Evolutionary conservation across 2,888 invertebrate genomes (phyloP).

Genomic region (Platerodrilus igneus): DNA sequence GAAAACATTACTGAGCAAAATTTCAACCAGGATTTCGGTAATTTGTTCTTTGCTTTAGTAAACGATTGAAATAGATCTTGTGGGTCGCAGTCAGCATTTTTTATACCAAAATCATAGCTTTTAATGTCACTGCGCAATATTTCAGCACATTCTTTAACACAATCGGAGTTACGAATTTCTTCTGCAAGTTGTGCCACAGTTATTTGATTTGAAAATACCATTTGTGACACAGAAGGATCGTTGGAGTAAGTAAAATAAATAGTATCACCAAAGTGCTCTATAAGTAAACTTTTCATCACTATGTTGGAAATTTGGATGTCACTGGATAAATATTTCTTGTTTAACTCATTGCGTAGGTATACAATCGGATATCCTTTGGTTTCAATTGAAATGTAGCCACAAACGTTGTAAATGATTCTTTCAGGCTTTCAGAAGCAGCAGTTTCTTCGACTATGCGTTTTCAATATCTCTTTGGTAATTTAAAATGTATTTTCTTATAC

Average conservation of each 20-base stretch:
- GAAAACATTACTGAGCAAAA: constrained; percentile 3
- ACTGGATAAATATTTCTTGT: constrained; percentile 1
- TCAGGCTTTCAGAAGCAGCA: background rate
- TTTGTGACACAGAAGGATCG: background rate
- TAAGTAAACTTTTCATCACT: constrained; percentile 2
- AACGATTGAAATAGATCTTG: constrained; percentile 1
- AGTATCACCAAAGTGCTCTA: constrained; percentile 3
- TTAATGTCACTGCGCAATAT: background rate
- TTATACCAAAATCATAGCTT: constrained; percentile 1
- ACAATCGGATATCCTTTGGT: constrained; percentile 1
- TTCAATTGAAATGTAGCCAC: constrained; percentile 2
- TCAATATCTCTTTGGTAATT: constrained; percentile 7
- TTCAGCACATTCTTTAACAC: constrained; percentile 1
- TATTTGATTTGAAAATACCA: constrained; percentile 3
- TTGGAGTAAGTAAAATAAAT: constrained; percentile 1
- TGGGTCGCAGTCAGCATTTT: background rate
- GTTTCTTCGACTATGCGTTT: constrained; percentile 1
- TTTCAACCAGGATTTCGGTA: background rate
- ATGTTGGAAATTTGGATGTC: background rate
- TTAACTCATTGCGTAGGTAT: constrained; percentile 6
- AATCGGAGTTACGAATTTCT: constrained; percentile 2
- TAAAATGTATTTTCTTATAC: constrained; percentile 8
- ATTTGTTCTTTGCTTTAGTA: background rate
- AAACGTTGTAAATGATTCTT: background rate
- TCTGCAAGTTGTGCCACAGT: constrained; percentile 1